A percentile compares a stretch with the other conserved stretches of the same genome.
These are phyloP conservation scores for Upupa epops DNA, from an alignment of 2,113 vertebrate genomes.

Conservation along the genomic window DNA sequence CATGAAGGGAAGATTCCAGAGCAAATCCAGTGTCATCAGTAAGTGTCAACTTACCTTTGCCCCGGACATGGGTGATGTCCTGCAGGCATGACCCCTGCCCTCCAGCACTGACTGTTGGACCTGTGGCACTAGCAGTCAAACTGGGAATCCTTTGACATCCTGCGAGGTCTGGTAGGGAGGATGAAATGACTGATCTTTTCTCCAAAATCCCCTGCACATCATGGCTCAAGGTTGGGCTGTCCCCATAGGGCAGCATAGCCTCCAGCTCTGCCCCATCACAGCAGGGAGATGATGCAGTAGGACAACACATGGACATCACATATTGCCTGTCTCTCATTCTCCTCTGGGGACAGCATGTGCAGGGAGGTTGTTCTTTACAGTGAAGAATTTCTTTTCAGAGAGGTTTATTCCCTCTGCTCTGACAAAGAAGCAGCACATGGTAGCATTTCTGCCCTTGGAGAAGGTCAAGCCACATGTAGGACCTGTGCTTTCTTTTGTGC, in stretches of 20 bases:
- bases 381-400: not conserved
- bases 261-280: not conserved
- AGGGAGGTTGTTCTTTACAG: not conserved
- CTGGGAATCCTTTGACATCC: not conserved
- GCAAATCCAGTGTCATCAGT: not conserved
- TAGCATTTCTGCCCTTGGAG: not conserved
- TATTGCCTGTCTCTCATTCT: not conserved
- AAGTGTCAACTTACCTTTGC: not conserved
- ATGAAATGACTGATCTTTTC: not conserved
- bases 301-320: not conserved
- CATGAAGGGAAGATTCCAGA: not conserved
- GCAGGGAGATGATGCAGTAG: not conserved
- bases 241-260: not conserved
- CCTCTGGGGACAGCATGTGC: not conserved
- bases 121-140: not conserved
- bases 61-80: not conserved
- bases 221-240: not conserved
- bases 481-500: not conserved
- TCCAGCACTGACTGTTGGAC: not conserved
- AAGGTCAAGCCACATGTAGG: not conserved
- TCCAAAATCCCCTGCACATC: not conserved
- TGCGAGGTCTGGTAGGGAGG: not conserved
- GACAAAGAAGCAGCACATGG: not conserved
- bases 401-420: not conserved
- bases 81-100: rapidly evolving